Percentiles rank a stretch among this genome's conserved stretches.
phyloP scores from a whole-genome alignment of 1,140 invertebrate genomes.

The Drosophila nasuta region DNA sequence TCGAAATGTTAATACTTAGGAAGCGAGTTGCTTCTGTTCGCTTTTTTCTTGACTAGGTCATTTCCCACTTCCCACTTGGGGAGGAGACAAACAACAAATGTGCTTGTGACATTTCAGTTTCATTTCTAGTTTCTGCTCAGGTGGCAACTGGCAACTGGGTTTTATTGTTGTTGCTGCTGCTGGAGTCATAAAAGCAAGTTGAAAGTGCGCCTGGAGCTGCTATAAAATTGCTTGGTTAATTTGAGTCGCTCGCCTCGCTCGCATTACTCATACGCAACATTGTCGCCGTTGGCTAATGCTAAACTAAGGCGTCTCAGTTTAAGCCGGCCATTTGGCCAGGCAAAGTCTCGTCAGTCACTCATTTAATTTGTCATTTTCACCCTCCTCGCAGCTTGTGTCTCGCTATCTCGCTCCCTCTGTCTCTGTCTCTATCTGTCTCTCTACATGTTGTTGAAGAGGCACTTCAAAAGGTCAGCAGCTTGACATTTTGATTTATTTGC shows the following conservation, averaged over 20 bases:
- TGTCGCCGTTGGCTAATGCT: slow-evolving; percentile 12
- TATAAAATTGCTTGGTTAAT: slow-evolving; percentile 30
- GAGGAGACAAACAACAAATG: background rate
- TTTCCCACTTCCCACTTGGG: background rate
- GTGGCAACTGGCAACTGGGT: background rate
- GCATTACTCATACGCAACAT: slow-evolving; percentile 63
- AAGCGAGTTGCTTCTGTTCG: background rate
- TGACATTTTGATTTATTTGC: slow-evolving; percentile 80
- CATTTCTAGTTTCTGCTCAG: slow-evolving; percentile 15
- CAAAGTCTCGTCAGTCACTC: background rate
- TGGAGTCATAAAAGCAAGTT: slow-evolving; percentile 27
- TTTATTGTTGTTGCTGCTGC: background rate
- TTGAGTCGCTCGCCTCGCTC: slow-evolving; percentile 2
- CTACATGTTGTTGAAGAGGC: slow-evolving; percentile 44
- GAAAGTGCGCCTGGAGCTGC: slow-evolving; percentile 14
- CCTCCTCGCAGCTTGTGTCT: background rate
- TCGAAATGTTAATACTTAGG: background rate
- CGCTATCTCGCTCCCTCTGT: too few relatives aligned
- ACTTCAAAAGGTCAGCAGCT: slow-evolving; percentile 62
- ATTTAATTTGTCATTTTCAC: slow-evolving; percentile 18
- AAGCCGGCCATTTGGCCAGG: slow-evolving; percentile 6
- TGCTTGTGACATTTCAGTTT: slow-evolving; percentile 12
- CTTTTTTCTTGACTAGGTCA: background rate
- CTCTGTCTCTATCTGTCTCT: too few relatives aligned
- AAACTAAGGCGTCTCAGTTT: background rate